Percentiles rank a stretch among this genome's conserved stretches.
These are phyloP conservation scores for Hozukius guyotensis DNA, from an alignment of 2,797 vertebrate species.

Conservation along the genomic window DNA sequence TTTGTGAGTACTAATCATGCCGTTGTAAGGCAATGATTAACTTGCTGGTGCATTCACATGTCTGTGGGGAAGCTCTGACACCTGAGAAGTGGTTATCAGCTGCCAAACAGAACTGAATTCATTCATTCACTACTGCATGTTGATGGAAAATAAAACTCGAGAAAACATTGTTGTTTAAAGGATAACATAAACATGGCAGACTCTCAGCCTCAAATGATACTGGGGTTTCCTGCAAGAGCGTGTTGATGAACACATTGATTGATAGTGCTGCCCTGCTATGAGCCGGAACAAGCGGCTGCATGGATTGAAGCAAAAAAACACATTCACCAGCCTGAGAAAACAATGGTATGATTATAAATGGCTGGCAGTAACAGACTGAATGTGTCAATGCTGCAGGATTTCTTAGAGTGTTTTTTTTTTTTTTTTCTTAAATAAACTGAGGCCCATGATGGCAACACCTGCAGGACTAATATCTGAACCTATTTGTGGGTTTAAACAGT, in stretches of 20 bases:
- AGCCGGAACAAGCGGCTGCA: not conserved
- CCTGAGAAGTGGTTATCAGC: not conserved
- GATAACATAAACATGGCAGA: not conserved
- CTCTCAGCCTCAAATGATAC: not conserved
- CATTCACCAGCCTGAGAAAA: not conserved
- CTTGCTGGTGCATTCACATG: not conserved
- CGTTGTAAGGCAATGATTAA: not conserved
- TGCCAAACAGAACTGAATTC: not conserved
- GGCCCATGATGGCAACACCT: not conserved
- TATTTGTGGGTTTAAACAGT: not conserved
- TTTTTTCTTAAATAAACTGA: not conserved
- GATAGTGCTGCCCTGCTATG: not conserved
- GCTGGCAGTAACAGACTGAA: not conserved
- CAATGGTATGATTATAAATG: not conserved
- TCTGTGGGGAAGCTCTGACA: not conserved
- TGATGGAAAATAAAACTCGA: not conserved
- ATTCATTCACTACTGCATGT: not conserved
- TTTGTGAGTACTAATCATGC: not conserved
- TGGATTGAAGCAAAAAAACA: conserved; percentile 6
- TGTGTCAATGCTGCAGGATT: not conserved
- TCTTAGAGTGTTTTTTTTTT: not conserved
- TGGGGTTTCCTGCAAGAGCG: not conserved
- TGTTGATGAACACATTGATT: not conserved
- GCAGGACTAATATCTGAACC: not conserved
- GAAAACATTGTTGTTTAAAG: not conserved